Evolutionary conservation across 2,113 vertebrate genomes (phyloP).

Genomic region (Tychaedon coryphoeus): DNA sequence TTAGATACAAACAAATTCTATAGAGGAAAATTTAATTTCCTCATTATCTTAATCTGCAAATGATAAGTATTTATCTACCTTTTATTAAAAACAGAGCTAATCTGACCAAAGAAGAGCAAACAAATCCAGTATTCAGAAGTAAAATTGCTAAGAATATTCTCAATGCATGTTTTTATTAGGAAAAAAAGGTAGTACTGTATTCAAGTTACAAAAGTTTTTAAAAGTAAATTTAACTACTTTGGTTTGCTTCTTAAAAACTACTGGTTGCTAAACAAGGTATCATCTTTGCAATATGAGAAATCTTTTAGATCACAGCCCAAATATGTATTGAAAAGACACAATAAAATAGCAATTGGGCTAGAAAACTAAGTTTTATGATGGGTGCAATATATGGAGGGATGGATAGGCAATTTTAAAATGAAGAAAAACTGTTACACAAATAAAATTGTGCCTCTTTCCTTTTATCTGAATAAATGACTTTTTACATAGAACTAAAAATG

Average conservation of each 20-base stretch:
- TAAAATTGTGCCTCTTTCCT: not conserved
- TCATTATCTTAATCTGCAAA: slow-evolving; percentile 2
- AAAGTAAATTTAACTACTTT: not conserved
- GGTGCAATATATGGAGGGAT: rapidly evolving
- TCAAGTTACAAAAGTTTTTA: not conserved
- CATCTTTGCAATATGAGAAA: not conserved
- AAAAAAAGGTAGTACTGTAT: not conserved
- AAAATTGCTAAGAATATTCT: not conserved
- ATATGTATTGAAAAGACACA: not conserved
- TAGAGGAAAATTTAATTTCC: slow-evolving; percentile 18
- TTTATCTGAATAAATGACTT: not conserved
- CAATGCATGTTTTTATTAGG: not conserved
- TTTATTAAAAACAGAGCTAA: slow-evolving; percentile 4
- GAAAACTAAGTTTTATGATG: not conserved
- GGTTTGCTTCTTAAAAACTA: not conserved
- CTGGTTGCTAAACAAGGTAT: not conserved
- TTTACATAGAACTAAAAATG: not conserved
- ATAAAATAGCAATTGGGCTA: not conserved
- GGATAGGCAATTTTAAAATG: not conserved
- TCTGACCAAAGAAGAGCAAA: not conserved
- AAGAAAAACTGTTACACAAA: not conserved
- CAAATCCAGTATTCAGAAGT: not conserved
- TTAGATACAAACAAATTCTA: not conserved
- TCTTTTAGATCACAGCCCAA: not conserved
- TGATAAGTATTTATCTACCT: not conserved